phyloP scores from a whole-genome alignment of 1,140 invertebrate species.

The Rhagoletis pomonella region DNA sequence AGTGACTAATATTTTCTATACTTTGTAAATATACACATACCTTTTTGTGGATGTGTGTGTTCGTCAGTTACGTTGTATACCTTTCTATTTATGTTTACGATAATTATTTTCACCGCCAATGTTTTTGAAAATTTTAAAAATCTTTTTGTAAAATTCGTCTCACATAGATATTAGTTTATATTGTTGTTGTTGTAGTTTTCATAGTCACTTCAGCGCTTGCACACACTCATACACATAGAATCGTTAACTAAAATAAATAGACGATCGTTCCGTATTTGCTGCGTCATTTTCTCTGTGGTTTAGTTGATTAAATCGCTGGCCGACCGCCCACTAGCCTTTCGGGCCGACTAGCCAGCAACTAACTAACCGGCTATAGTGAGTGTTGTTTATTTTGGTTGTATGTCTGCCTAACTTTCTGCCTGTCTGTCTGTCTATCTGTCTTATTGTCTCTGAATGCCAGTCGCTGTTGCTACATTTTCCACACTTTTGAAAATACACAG shows the following conservation, averaged over 20 bases:
- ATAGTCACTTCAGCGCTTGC: neutral
- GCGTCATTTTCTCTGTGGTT: neutral
- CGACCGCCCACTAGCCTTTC: neutral
- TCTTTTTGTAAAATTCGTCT: neutral
- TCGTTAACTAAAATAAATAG: neutral
- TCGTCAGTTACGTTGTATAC: too few species aligned
- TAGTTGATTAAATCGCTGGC: neutral
- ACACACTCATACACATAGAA: neutral
- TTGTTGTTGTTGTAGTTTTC: neutral
- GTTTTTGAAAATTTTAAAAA: conserved; percentile 1
- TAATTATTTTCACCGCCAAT: neutral
- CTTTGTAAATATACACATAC: too few species aligned
- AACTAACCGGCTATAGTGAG: neutral
- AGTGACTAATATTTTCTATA: neutral
- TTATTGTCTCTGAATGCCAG: neutral
- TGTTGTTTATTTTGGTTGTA: neutral
- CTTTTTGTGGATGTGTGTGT: too few species aligned
- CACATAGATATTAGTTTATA: neutral
- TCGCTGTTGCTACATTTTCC: neutral
- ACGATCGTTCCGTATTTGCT: neutral
- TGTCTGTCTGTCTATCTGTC: neutral
- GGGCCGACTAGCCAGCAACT: neutral
- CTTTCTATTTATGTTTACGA: neutral
- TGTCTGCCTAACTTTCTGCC: neutral
- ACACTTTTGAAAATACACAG: conserved; percentile 21